Conservation (phyloP, 2,888 invertebrate species). For the Heliconius ismenius region DNA sequence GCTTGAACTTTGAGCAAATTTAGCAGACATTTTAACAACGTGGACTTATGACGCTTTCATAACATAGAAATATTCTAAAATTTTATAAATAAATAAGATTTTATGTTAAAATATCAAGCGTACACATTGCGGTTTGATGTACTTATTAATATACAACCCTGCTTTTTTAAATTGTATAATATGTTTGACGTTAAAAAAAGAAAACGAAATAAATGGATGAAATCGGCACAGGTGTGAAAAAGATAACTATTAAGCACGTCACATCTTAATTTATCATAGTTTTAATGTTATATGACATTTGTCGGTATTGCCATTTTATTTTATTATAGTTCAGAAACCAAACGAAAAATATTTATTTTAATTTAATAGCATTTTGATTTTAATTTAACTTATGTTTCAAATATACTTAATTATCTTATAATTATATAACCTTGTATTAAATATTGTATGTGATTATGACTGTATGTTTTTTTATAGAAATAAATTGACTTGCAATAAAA, state of each 20-base stretch:
- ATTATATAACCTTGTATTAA: too few relatives aligned
- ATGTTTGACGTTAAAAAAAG: not conserved
- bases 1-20: slow-evolving; percentile 54
- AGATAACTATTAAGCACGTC: not conserved
- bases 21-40: slow-evolving; percentile 59
- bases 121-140: slow-evolving; percentile 13
- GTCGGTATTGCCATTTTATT: not conserved
- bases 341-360: not conserved
- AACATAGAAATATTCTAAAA: slow-evolving; percentile 6
- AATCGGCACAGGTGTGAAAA: not conserved
- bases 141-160: slow-evolving; percentile 13
- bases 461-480: too few relatives aligned
- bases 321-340: not conserved
- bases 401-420: too few relatives aligned
- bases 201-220: not conserved
- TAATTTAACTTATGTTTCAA: too few relatives aligned
- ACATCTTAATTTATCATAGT: not conserved
- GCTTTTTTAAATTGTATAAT: not conserved
- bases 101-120: slow-evolving; percentile 6
- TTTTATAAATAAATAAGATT: slow-evolving; percentile 9
- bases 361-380: not conserved
- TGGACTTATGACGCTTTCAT: slow-evolving; percentile 20
- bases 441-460: too few relatives aligned
- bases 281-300: slow-evolving; percentile 5
- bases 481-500: too few relatives aligned